Conservation (phyloP, 92 coral and sea anemone species). For the Heteractis magnifica region DNA sequence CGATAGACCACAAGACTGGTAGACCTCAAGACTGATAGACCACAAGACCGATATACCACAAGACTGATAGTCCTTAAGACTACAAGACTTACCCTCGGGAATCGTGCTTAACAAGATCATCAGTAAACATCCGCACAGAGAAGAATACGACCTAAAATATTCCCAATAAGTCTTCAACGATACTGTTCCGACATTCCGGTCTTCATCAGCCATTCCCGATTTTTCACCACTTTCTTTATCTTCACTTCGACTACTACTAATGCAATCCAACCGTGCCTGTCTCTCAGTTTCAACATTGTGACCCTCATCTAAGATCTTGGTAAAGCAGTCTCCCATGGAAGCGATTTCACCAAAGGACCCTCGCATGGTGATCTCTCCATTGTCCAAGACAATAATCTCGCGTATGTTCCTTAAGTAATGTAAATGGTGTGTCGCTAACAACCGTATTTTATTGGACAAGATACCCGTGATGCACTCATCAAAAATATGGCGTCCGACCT, state of each 20-base stretch:
- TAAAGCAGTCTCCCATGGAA: neutral
- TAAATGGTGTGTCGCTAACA: constrained; percentile 28
- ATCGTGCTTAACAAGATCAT: constrained; percentile 13
- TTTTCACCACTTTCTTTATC: neutral
- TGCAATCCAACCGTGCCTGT: neutral
- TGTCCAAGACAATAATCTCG: constrained; percentile 29
- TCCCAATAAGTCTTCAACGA: constrained; percentile 34
- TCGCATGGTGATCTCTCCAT: neutral
- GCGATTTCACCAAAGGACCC: constrained; percentile 16
- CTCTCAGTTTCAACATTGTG: neutral
- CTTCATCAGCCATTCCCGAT: constrained; percentile 34
- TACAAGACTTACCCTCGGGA: constrained; percentile 31
- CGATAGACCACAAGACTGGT: neutral
- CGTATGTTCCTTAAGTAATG: constrained; percentile 7
- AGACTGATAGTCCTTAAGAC: neutral
- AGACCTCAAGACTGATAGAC: neutral
- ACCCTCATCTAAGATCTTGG: neutral
- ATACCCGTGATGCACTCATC: constrained; percentile 27
- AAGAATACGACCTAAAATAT: constrained; percentile 39
- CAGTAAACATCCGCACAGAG: constrained; percentile 8
- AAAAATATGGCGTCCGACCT: constrained; percentile 28
- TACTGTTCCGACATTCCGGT: constrained; percentile 25
- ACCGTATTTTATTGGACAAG: constrained; percentile 1
- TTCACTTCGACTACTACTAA: neutral
- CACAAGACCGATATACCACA: neutral